Base-by-base conservation (phyloP, 2,797 vertebrate genomes). In the Gambelia wislizenii region DNA sequence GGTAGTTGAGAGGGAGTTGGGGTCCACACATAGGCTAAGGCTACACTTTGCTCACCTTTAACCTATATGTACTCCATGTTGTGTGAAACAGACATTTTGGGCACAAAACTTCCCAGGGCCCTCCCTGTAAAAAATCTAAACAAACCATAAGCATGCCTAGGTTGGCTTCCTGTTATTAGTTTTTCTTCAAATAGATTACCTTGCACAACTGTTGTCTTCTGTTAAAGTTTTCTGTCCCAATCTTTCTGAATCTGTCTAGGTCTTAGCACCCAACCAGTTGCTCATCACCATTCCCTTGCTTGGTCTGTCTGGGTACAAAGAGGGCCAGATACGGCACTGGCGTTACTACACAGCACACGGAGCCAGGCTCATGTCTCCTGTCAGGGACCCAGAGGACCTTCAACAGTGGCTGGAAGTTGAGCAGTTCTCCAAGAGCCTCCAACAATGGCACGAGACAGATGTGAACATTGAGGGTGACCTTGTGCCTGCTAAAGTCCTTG, bases 361-460 rank as follows among this genome's bases (percentile, higher is more conserved):
- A 5, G 52, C 96, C 83, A 96, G 95, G 80, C 97, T 98, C n/a
- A 93, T 96, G 82, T 97, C 97, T 69, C 98, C 98, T 0, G 94
- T 98, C 83, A 94, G 96, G 52, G 97, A 97, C 87, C 98, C 98
- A 0, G 98, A 98, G 93, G 97, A 97, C 2, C 80, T 98, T 81
- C 96, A 97, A 81, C 98, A 98, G 59, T 98, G 98, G 98, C 94
- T 98, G 81, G 97, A 97, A 89, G 95, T 97, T 74, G 96, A 97
- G 84, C 98, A 97, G 94, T 98, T 98, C 88, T 85, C 94, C 42
- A 98, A 97, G 95, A 96, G 93, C 89, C 94, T 96, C 30, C 97
- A 97, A 91, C 97, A 97, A 91, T 98, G 98, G 98, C 97, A 98
- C 0, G 95, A 98, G 81, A 75, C 89, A 0, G 96, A 97, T 5